Evolutionary conservation across 2,113 vertebrate genomes (phyloP), one percentile per base, ranked within the genome.

Genomic region (Cynocephalus volans): DNA sequence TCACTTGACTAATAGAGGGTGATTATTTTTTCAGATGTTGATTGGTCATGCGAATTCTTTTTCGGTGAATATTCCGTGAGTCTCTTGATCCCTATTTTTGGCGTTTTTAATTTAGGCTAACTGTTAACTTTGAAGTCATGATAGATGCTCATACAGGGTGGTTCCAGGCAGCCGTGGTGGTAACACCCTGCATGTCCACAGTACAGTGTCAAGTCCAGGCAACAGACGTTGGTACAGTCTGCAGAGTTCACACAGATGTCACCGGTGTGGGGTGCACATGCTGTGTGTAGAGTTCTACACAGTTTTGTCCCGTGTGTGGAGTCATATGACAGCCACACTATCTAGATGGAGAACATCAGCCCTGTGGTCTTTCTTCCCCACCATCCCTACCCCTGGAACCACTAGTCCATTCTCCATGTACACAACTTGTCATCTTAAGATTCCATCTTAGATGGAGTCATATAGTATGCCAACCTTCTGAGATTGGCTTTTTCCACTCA

Each of bases 171-270:
- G 33, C 36, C 17, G 52, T 31, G 1, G 10, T 3, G 6, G 26
- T 2, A 5, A 36, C 15, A 0, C 14, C 33, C 14, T 9, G 10
- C 14, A 0, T 1, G 0, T 23, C n/a, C 17, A 0, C 28, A 56
- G 28, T 3, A 15, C 6, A 10, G 14, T 9, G 12, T 0, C 13
- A 23, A 6, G 26, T 36, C 45, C 14, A 18, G 72, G 62, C 50
- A 31, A 26, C 45, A 4, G 41, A 58, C 36, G 0, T 6, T 4
- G 17, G 65, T 31, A 31, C 23, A 4, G 3, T 1, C 6, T 50
- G 0, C n/a, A 1, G 36, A n/a, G 33, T 31, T 23, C 33, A 6
- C 19, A 64, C 2, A 8, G 26, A 3, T 24, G 56, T 54, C 21
- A 5, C 56, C 5, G 11, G 33, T 14, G 13, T 12, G 23, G 2